Percentiles rank a stretch among this genome's conserved stretches.
Evolutionary conservation across 2,113 vertebrate genomes (phyloP).

Genomic region (Phocoena phocoena): DNA sequence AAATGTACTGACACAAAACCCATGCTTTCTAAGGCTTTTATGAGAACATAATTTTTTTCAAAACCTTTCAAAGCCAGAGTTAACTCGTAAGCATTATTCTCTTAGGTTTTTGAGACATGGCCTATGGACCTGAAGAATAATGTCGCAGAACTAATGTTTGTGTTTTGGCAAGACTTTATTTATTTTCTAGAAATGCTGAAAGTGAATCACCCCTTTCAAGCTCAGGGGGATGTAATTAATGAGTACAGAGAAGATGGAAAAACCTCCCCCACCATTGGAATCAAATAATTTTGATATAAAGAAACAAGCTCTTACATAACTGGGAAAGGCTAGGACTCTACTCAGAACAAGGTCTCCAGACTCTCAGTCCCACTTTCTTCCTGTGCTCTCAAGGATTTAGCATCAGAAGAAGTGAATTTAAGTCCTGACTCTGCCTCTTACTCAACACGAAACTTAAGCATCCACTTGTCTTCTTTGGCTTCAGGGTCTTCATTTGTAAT

Average conservation of each 20-base stretch:
- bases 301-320: slow-evolving; percentile 15
- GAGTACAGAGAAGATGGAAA: slow-evolving; percentile 51
- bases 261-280: slow-evolving; percentile 28
- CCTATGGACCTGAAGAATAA: slow-evolving; percentile 72
- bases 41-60: slow-evolving; percentile 69
- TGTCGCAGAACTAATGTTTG: slow-evolving; percentile 78
- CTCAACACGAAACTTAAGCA: not conserved
- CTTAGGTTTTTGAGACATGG: slow-evolving; percentile 68
- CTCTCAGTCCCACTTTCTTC: not conserved
- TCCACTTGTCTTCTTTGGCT: not conserved
- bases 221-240: slow-evolving; percentile 75
- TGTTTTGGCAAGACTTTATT: slow-evolving; percentile 77
- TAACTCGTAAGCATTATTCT: slow-evolving; percentile 76
- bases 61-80: slow-evolving; percentile 72
- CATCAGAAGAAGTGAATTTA: not conserved
- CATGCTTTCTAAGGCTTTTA: slow-evolving; percentile 71
- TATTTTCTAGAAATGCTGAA: slow-evolving; percentile 70
- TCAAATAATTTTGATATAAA: slow-evolving; percentile 35
- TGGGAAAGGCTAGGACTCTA: not conserved
- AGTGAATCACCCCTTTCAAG: slow-evolving; percentile 69
- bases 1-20: slow-evolving; percentile 64
- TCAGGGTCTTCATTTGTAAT: not conserved
- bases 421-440: not conserved
- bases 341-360: not conserved
- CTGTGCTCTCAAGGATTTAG: not conserved